Evolutionary conservation across 2,888 invertebrate species (phyloP), one percentile per base, ranked within the genome.

Genomic region (Ligdia adustata): DNA sequence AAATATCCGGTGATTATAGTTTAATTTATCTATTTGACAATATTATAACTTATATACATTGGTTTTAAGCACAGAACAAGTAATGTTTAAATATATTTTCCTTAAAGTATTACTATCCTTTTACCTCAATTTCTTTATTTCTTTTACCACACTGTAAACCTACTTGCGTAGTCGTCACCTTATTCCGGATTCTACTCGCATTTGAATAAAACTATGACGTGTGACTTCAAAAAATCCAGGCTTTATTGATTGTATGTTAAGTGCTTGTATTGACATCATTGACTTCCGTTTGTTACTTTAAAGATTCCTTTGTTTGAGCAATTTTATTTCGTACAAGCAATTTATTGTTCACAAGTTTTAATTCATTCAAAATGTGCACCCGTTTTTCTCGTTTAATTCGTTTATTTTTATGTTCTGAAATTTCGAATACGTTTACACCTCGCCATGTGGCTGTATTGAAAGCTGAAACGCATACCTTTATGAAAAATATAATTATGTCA

Each of bases 221-320:
- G 22, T 4, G n/a, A 16, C 39, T 52, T 35, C 5, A 31, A 52
- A 61, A 62, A 61, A 55, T 20, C 55, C 56, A 50, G 60, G 56
- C 57, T 57, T 43, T 55, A 52, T 54, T 55, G 39, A 46, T 62
- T 60, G 55, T 60, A 62, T 66, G 58, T 47, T 46, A 65, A 63
- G 50, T 45, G 38, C n/a, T 13, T 15, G 28, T 15, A 18, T 38
- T 33, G 32, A 33, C 33, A 39, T 32, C 26, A 32, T 22, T 12
- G 14, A 12, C 22, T 34, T 28, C 14, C 22, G 22, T 28, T 22
- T 15, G 28, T 35, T 22, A 5, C 12, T 5, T 16, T 1, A 3
- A 20, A 15, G 11, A 18, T 35, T 12, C n/a, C 40, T 29, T 43
- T 43, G 32, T 27, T 26, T 38, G 28, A 4, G 9, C 20, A 33